A percentile compares a stretch with the other conserved stretches of the same genome.
These are phyloP conservation scores for Lathronympha strigana DNA, from an alignment of 2,888 invertebrate species.

Conservation along the genomic window DNA sequence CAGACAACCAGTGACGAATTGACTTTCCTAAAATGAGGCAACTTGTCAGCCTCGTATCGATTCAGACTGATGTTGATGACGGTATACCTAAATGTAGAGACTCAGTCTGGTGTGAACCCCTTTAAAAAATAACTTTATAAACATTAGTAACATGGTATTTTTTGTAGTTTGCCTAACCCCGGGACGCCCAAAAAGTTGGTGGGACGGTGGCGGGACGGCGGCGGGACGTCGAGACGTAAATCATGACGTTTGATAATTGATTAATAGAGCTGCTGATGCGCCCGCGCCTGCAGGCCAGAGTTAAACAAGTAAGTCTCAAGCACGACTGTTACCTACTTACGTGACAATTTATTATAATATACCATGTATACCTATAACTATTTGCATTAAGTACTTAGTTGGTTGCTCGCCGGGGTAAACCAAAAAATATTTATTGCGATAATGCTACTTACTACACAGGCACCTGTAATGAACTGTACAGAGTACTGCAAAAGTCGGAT, in stretches of 20 bases:
- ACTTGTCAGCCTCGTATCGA: too few species aligned
- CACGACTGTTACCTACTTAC: too few species aligned
- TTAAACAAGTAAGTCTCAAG: not conserved
- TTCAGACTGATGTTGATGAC: not conserved
- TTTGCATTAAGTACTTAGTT: too few species aligned
- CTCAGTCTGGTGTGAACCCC: not conserved
- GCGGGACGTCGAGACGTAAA: constrained; percentile 54
- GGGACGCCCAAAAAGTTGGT: constrained; percentile 47
- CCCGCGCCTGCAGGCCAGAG: constrained; percentile 48
- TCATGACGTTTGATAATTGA: constrained; percentile 80
- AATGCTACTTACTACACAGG: too few species aligned
- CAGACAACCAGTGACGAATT: too few species aligned
- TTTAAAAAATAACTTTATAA: constrained; percentile 12
- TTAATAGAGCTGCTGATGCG: constrained; percentile 60
- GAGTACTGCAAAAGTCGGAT: too few species aligned
- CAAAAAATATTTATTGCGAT: too few species aligned
- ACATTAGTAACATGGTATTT: not conserved
- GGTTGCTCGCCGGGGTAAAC: too few species aligned
- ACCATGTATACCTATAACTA: too few species aligned
- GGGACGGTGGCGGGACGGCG: constrained; percentile 44
- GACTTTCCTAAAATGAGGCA: too few species aligned
- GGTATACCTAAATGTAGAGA: not conserved
- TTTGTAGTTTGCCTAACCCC: constrained; percentile 25
- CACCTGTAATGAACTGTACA: too few species aligned
- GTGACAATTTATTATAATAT: too few species aligned